phyloP scores from a whole-genome alignment of 2,113 vertebrate genomes.

The Entomyzon cyanotis region DNA sequence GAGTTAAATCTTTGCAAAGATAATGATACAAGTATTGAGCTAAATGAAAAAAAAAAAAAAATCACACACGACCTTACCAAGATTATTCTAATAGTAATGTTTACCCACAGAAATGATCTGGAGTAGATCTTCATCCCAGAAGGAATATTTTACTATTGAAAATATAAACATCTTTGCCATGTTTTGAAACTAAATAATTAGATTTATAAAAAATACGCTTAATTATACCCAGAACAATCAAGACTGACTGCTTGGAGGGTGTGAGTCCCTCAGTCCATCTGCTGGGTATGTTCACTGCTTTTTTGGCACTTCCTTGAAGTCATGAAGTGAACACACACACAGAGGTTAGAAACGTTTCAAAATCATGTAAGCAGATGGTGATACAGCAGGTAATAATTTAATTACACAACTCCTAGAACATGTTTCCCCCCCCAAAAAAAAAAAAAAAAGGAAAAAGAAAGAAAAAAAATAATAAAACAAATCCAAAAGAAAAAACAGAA shows the following conservation, averaged over 20 bases:
- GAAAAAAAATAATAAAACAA: neutral
- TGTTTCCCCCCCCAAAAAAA: neutral
- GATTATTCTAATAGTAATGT: neutral
- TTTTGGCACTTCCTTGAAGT: slow-evolving; percentile 51
- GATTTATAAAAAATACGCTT: slow-evolving; percentile 52
- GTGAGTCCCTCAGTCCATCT: slow-evolving; percentile 62
- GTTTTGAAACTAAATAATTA: slow-evolving; percentile 20
- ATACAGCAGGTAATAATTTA: slow-evolving; percentile 76
- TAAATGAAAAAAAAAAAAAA: neutral
- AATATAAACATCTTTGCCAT: neutral
- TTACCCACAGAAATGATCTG: neutral
- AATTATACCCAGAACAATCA: slow-evolving; percentile 57
- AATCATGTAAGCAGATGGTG: slow-evolving; percentile 70
- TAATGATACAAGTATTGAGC: neutral
- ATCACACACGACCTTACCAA: neutral
- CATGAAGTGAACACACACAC: slow-evolving; percentile 33
- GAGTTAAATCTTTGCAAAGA: neutral
- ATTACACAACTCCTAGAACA: slow-evolving; percentile 60
- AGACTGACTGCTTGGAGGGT: slow-evolving; percentile 45
- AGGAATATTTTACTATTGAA: neutral
- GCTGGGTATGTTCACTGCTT: slow-evolving; percentile 35
- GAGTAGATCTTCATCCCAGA: neutral
- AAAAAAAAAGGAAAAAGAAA: neutral
- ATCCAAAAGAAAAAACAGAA: neutral
- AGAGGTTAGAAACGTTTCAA: slow-evolving; percentile 39